Evolutionary conservation across 2,113 vertebrate genomes (phyloP).

Genomic region (Vanacampus margaritifer): DNA sequence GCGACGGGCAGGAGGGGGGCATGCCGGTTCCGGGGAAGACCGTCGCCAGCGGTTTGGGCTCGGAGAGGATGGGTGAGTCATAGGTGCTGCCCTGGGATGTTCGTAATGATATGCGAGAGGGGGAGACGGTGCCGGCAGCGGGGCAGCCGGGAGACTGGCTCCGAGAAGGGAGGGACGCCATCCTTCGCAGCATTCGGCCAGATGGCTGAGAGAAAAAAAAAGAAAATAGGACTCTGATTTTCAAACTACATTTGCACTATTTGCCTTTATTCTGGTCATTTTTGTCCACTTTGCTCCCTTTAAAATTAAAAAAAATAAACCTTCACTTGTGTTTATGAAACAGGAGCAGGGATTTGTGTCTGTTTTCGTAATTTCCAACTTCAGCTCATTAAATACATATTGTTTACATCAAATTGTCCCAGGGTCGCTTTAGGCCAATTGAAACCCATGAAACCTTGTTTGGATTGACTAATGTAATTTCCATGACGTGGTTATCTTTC

Average conservation of each 20-base stretch:
- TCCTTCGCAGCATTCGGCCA: conserved; percentile 81
- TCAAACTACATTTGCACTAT: not conserved
- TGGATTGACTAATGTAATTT: too few species aligned
- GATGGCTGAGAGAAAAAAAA: conserved; percentile 63
- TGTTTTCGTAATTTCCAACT: too few species aligned
- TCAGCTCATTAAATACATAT: too few species aligned
- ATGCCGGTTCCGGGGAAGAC: conserved; percentile 82
- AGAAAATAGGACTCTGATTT: not conserved
- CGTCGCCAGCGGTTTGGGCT: conserved; percentile 80
- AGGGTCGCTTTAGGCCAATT: too few species aligned
- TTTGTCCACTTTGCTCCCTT: not conserved
- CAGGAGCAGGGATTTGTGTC: too few species aligned
- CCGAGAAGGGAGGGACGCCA: conserved; percentile 92
- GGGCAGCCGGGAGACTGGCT: conserved; percentile 90
- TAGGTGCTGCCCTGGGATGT: conserved; percentile 87
- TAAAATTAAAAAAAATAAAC: too few species aligned
- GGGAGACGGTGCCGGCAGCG: conserved; percentile 77
- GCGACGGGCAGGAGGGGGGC: conserved; percentile 76
- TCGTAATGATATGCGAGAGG: conserved; percentile 85
- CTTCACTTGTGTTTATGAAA: too few species aligned
- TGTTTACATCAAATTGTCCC: too few species aligned
- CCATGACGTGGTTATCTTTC: too few species aligned
- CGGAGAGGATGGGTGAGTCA: conserved; percentile 82
- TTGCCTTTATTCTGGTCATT: not conserved
- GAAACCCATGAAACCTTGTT: too few species aligned